Evolutionary conservation across 2,113 vertebrate genomes (phyloP).

Genomic region (Pristiophorus japonicus): DNA sequence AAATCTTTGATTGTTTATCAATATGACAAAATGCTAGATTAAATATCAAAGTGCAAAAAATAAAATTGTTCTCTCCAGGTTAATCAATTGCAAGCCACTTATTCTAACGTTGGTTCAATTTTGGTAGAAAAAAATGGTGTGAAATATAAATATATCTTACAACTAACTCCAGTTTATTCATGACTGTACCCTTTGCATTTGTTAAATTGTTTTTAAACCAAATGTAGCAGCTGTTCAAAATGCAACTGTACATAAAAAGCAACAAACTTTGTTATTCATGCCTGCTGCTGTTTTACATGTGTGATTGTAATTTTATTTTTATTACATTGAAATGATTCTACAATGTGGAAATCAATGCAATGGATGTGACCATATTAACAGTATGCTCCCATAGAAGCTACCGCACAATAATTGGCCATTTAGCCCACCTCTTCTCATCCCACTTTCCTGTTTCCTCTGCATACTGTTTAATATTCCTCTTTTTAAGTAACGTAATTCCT

Average conservation of each 20-base stretch:
- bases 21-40: background rate
- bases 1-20: background rate
- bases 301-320: background rate
- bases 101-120: background rate
- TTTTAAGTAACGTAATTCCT: background rate
- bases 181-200: background rate
- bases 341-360: background rate
- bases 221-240: background rate
- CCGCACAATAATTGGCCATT: background rate
- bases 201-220: background rate
- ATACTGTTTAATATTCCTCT: background rate
- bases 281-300: background rate
- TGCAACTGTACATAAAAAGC: background rate
- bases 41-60: background rate
- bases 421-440: no score
- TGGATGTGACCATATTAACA: background rate
- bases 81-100: background rate
- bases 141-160: background rate
- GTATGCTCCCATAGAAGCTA: background rate
- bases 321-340: background rate
- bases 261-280: background rate
- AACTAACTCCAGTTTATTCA: background rate
- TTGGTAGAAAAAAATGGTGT: background rate
- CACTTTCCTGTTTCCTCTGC: background rate
- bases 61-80: background rate